Evolutionary conservation across 1,140 invertebrate genomes (phyloP).

Genomic region (Wasmannia auropunctata): DNA sequence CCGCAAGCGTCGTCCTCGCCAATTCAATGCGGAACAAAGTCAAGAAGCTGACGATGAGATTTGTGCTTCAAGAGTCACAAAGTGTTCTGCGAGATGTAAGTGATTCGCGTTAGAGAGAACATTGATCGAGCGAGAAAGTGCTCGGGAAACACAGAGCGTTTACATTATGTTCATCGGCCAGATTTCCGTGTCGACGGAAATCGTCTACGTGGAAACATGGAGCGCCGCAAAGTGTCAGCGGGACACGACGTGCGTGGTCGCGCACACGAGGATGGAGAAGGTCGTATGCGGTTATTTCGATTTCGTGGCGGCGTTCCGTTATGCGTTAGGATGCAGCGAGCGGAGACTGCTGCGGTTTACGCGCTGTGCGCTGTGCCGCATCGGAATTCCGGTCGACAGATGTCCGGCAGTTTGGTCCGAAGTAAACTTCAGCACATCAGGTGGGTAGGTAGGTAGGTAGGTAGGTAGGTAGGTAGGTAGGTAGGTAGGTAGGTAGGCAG

Average conservation of each 20-base stretch:
- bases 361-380: too few relatives aligned
- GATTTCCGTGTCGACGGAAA: constrained; percentile 20
- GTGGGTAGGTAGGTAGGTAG: not conserved
- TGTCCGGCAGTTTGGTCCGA: constrained; percentile 44
- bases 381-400: constrained; percentile 57
- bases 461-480: not conserved
- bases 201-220: constrained; percentile 5
- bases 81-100: not conserved
- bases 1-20: not conserved
- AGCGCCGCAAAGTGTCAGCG: constrained; percentile 28
- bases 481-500: not conserved
- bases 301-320: not conserved
- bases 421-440: constrained; percentile 45
- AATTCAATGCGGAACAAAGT: not conserved
- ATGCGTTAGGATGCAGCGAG: constrained; percentile 6
- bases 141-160: not conserved
- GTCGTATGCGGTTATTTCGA: constrained; percentile 49
- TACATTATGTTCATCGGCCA: not conserved
- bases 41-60: not conserved
- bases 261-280: constrained; percentile 2
- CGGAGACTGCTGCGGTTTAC: constrained; percentile 44
- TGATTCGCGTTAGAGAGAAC: not conserved
- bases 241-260: not conserved
- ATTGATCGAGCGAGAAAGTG: not conserved
- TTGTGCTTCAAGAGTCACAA: not conserved